Base-by-base conservation (phyloP, 2,797 vertebrate species). In the Sandelia bainsii region DNA sequence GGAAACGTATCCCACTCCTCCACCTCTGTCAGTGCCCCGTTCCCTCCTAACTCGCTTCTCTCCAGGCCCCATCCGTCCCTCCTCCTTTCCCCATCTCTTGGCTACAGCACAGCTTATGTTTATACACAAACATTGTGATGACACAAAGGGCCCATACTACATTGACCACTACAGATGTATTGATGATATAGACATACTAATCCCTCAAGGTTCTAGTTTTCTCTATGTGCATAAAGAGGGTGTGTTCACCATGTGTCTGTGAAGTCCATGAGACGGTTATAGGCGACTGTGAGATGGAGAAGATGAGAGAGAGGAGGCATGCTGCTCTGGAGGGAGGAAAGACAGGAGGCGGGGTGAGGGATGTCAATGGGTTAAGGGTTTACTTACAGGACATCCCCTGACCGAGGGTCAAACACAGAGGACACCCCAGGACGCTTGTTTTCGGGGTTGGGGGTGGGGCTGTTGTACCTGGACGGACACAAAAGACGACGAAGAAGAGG, bases 391-490 rank as follows among this genome's bases (percentile, higher is more conserved):
- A 93, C 85, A 88, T 94, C 92, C 90, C 91, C 83, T 92, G 94
- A 92, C 93, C 86, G 6, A 0, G 70, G 84, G 82, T 88, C 85
- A 87, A 81, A 60, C 74, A 6, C 66, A 67, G 59, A 79, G 44
- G 60, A 81, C 63, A 50, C 74, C 67, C 59, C 74, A 53, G 73
- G 87, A 77, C 29, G 44, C 20, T 77, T 79, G 71, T 83, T 88
- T 88, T 81, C 37, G 61, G 40, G 77, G 77, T 79, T 84, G 87
- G 88, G 83, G 82, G 87, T 90, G 82, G 79, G 79, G 81, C 91
- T 87, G 90, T 94, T 92, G 89, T 95, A 95, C 95, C 95, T 94
- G 94, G 94, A 91, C 78, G 72, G 67, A 91, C 90, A 96, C 95
- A 95, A 96, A 96, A 96, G 94, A 84, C 84, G 82, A 82, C 77